Base-by-base conservation (phyloP, 2,888 invertebrate species). In the Hydropsyche betteni region DNA sequence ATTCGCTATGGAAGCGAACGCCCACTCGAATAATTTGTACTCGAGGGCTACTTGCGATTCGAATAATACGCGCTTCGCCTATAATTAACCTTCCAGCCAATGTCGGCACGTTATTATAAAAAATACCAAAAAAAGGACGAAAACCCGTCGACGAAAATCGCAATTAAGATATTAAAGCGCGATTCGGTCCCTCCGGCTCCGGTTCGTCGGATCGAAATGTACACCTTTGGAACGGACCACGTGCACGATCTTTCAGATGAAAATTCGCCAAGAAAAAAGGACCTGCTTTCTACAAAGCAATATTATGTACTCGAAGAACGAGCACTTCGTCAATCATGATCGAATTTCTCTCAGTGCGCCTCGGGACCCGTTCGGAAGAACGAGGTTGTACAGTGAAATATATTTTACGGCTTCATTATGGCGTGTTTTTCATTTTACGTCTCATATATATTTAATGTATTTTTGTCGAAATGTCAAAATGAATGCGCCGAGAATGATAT, bases 91-190 rank as follows among this genome's bases (percentile, higher is more conserved):
- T 33, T 16, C 16, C 14, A 6, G 7, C 69, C 24, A 70, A 44
- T 44, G 50, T 70, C 36, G 52, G 50, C 24, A 24, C 70, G 55
- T 51, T 53, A 52, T 64, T 64, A 64, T 10, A 12, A 64, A 44
- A 44, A 44, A 8, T 44, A 44, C 44, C 10, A 44, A 44, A 44
- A 64, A 24, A 34, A 64, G 34, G 34, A 36, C 64, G n/a, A 8
- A 36, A 36, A 24, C 38, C 38, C 52, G 69, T 33, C 69, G 78
- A 75, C 74, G 76, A 76, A 76, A 78, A 74, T 76, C 73, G 76
- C 78, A 78, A 78, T 78, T 78, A 78, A 76, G 78, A 78, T 78
- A 78, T 78, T 76, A 78, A 76, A 71, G 69, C 58, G 69, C 74
- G 73, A 78, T 78, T 75, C 74, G 55, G 51, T 52, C 24, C 24